Evolutionary conservation across 2,888 invertebrate species (phyloP), one percentile per base, ranked within the genome.

Genomic region (Sialis lutaria): DNA sequence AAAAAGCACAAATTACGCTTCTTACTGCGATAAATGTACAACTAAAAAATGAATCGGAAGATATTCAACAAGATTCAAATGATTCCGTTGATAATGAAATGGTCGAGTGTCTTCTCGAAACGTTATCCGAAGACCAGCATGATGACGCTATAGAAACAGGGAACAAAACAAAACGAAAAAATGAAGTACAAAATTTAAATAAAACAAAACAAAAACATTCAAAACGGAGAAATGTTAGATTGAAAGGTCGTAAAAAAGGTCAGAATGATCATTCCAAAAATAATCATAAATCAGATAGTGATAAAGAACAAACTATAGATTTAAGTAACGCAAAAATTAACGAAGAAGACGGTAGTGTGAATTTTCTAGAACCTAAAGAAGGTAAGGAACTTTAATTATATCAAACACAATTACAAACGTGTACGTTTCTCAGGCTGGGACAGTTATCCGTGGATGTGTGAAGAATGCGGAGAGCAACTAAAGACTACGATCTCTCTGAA

Each of bases 361-460:
- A 57, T 13, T 49, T 58, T 8, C 43, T 42, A 7, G 40, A 9
- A 30, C 58, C 59, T 13, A 42, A 42, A 42, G 35, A 42, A 42
- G 42, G 42, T 42, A 10, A 35, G 35, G 6, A 35, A n/a, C 10
- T 35, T n/a, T 35, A n/a, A 34, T 34, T 34, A 3, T 35, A 35
- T 35, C 9, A n/a, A 6, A 35, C 4, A 35, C 10, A n/a, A 35
- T n/a, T 35, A 6, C 4, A 35, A 6, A 10, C 10, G 10, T 35
- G 2, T 35, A 4, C 10, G 10, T 35, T 35, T 35, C 10, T n/a
- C 10, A 45, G 64, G 61, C 22, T 65, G 71, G 60, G 63, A 67
- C 12, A 60, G 63, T 31, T 71, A 72, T 59, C 68, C 69, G 2
- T 72, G 72, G 70, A 60, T 65, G 43, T 73, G 73, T 53, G 67